Evolutionary conservation across 2,888 invertebrate genomes (phyloP), one percentile per base, ranked within the genome.

Genomic region (Eubasilissa splendida): DNA sequence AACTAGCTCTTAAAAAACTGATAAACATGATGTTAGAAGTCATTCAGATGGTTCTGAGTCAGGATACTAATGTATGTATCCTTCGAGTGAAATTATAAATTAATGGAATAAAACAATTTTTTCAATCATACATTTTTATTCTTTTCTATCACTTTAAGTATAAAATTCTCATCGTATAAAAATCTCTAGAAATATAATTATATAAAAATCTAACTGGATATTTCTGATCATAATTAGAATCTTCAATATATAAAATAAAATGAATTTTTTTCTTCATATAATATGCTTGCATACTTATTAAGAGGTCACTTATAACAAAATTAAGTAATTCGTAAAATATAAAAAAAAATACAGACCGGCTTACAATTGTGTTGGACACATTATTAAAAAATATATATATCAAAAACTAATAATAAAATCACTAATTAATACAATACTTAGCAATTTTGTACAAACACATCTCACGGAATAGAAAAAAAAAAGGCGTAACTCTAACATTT

Each of bases 141-240:
- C 76, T 33, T 82, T 77, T 80, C 70, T 59, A 65, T 80, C 75
- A 75, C 76, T 80, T 79, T 79, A 82, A 82, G 80, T 82, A 81
- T 82, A 83, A 83, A 83, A 83, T 79, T 75, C 80, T 83, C 79
- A 80, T 80, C 70, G 81, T 83, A 83, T 83, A 83, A 83, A 83
- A 83, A 82, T 80, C 83, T 82, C 80, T 82, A 83, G 81, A 83
- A 83, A 83, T 83, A 83, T 83, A 83, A 81, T 81, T 77, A 83
- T 83, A 81, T 83, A 77, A 81, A 83, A 81, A 80, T 81, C 80
- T 80, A 83, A 83, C 74, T 73, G 80, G 74, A 79, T 79, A 78
- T 63, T 78, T 60, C 33, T 73, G 78, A 70, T 79, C 71, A 71
- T 73, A 63, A 71, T 77, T 60, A 70, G 58, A 71, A 60, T 73